These are phyloP conservation scores for Athripsodes cinereus DNA, from an alignment of 2,888 invertebrate genomes.

Conservation along the genomic window DNA sequence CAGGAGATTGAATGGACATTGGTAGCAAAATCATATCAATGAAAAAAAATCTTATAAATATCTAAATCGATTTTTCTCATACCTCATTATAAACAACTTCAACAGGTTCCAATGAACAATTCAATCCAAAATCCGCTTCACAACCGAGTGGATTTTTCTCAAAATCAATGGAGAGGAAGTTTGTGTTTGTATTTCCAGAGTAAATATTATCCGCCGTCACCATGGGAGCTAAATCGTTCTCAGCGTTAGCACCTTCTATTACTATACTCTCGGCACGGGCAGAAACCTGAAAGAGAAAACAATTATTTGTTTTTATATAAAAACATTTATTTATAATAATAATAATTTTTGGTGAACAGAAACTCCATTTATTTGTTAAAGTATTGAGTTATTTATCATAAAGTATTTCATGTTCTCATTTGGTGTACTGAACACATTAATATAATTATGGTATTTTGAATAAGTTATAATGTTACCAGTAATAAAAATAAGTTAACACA, in stretches of 20 bases:
- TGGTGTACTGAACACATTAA: too few species aligned
- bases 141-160: slow-evolving; percentile 63
- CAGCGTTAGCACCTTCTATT: slow-evolving; percentile 66
- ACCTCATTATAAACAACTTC: slow-evolving; percentile 77
- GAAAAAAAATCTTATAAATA: too few species aligned
- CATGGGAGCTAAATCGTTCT: slow-evolving; percentile 66
- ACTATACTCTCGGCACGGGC: slow-evolving; percentile 69
- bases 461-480: too few species aligned
- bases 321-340: too few species aligned
- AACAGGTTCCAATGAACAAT: slow-evolving; percentile 63
- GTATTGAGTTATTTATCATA: too few species aligned
- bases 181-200: slow-evolving; percentile 56
- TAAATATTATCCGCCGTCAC: slow-evolving; percentile 46
- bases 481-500: too few species aligned
- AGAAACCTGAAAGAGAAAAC: slow-evolving; percentile 42
- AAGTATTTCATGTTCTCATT: too few species aligned
- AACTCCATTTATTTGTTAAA: too few species aligned
- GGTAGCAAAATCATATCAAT: too few species aligned
- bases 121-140: slow-evolving; percentile 62
- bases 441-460: too few species aligned
- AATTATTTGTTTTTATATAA: background rate
- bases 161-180: slow-evolving; percentile 67
- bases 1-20: too few species aligned
- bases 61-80: slow-evolving; percentile 25
- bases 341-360: too few species aligned